Evolutionary conservation across 1,140 invertebrate species (phyloP).

Genomic region (Asbolus verrucosus): DNA sequence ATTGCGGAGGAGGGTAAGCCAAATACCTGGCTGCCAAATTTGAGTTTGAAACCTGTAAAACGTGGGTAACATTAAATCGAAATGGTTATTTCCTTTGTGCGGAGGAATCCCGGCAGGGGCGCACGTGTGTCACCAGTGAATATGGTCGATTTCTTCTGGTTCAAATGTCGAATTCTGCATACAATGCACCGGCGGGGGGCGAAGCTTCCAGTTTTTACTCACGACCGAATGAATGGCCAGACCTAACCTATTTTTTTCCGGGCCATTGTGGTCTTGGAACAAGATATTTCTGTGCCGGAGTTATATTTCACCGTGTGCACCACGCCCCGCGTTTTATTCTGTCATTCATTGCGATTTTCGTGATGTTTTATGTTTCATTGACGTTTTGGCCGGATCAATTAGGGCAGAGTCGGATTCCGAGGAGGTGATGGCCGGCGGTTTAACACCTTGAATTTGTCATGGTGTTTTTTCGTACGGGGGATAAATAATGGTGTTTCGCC

Average conservation of each 20-base stretch:
- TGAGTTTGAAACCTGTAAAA: not conserved
- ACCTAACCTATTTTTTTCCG: slow-evolving; percentile 60
- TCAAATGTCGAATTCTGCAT: slow-evolving; percentile 49
- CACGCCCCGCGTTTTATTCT: slow-evolving; percentile 60
- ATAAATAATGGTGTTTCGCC: slow-evolving; percentile 54
- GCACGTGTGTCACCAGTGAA: slow-evolving; percentile 46
- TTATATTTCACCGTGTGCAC: slow-evolving; percentile 61
- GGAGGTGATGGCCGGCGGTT: slow-evolving; percentile 34
- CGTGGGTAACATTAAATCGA: slow-evolving; percentile 5
- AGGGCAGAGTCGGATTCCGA: too few relatives aligned
- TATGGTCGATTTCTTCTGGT: slow-evolving; percentile 34
- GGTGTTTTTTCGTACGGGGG: slow-evolving; percentile 45
- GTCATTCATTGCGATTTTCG: slow-evolving; percentile 59
- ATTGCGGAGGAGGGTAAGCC: slow-evolving; percentile 4
- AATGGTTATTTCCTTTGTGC: too few relatives aligned
- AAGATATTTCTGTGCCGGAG: slow-evolving; percentile 61
- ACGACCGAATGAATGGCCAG: slow-evolving; percentile 59
- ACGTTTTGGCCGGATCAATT: slow-evolving; percentile 48
- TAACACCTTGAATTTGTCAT: slow-evolving; percentile 57
- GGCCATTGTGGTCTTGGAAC: slow-evolving; percentile 59
- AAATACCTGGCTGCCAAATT: not conserved
- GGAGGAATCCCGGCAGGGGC: slow-evolving; percentile 2
- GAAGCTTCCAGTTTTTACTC: slow-evolving; percentile 63
- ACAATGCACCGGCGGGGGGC: slow-evolving; percentile 60
- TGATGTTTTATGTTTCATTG: slow-evolving; percentile 57